Base-by-base conservation (phyloP, 2,797 vertebrate genomes). In the Pogonophryne albipinna region DNA sequence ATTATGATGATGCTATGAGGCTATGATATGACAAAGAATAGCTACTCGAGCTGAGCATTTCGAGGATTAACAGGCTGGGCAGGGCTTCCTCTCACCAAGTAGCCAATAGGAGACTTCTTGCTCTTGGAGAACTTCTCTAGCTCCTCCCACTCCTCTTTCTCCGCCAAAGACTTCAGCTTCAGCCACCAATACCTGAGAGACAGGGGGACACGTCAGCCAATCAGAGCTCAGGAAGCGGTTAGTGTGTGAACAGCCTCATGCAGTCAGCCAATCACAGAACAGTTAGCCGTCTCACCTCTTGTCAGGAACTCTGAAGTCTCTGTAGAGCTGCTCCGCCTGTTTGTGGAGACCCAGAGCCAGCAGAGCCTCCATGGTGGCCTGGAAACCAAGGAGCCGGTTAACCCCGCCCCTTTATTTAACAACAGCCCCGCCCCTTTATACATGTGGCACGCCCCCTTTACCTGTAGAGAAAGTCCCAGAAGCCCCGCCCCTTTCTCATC, bases 51-150 rank as follows among this genome's bases (percentile, higher is more conserved):
- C 27, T 27, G 27, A 27, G 27, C 4, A 27, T 27, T 27, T 27
- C 3, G 3, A 27, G 27, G 27, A 27, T 4, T 34, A 6, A 34
- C 34, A 8, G 34, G 34, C 34, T 34, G 34, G 34, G 34, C 34
- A 1, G 34, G 7, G 8, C 7, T 38, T 38, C 1, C 12, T 2
- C 93, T 94, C 89, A 99, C 98, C 96, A 99, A 87, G 89, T 98
- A 99, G 63, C 98, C 98, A 6, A 99, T 97, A 10, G 98, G 97
- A 0, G 97, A 97, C 80, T 98, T 99, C 91, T 98, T 99, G 91
- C 95, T 97, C 90, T 96, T 99, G 59, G 97, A 96, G 87, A 99
- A 99, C 89, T 98, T 99, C 86, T 99, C 98, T 49, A 99, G 82
- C 89, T 99, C 98, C 20, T 98, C 97, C 98, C 98, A 99, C 87